Conservation (phyloP, 2,113 vertebrate species). For the Callospermophilus lateralis region DNA sequence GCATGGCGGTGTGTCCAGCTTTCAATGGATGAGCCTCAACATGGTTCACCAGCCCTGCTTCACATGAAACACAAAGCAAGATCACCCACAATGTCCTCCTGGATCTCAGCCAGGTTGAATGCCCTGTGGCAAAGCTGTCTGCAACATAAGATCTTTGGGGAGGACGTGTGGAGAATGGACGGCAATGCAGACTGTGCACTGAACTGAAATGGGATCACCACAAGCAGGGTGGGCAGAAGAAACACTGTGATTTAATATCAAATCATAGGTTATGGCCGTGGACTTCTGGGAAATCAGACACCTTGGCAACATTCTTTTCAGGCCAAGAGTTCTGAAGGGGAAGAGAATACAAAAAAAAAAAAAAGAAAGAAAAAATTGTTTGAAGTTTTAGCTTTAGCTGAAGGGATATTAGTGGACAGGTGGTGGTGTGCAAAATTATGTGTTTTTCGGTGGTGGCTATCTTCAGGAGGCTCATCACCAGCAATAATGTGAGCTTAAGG, state of each 20-base stretch:
- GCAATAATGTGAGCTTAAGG: neutral
- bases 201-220: constrained; percentile 56
- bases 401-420: constrained; percentile 17
- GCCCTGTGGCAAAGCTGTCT: constrained; percentile 50
- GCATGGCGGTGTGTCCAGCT: neutral
- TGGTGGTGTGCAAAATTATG: neutral
- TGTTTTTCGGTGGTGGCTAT: neutral
- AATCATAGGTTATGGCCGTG: constrained; percentile 47
- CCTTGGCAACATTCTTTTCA: constrained; percentile 56
- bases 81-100: constrained; percentile 65
- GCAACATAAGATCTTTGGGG: constrained; percentile 53
- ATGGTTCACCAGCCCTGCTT: neutral
- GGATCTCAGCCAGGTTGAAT: constrained; percentile 72
- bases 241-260: constrained; percentile 60
- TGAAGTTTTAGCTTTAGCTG: constrained; percentile 45
- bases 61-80: constrained; percentile 5
- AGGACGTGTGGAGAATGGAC: constrained; percentile 67
- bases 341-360: constrained; percentile 47
- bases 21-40: constrained; percentile 22
- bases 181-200: neutral
- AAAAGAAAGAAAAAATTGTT: constrained; percentile 4
- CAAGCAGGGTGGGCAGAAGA: constrained; percentile 73
- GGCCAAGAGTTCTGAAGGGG: neutral
- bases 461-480: neutral
- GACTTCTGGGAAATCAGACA: constrained; percentile 69